phyloP scores from a whole-genome alignment of 2,113 vertebrate genomes.

The Collichthys lucidus region DNA sequence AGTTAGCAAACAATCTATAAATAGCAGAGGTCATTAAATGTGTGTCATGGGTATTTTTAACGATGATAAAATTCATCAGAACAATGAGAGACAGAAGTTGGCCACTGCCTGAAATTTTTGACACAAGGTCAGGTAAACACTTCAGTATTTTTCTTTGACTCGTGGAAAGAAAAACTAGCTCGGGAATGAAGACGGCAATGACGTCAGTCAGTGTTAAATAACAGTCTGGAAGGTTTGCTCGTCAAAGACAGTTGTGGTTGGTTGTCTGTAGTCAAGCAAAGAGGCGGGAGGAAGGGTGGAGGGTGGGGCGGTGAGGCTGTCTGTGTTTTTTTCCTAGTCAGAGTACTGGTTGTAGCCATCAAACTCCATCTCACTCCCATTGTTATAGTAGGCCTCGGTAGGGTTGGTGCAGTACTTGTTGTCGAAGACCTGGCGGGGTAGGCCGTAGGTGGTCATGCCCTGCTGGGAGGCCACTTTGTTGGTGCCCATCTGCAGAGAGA shows the following conservation, averaged over 20 bases:
- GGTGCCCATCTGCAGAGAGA: slow-evolving; percentile 97
- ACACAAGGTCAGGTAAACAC: slow-evolving; percentile 51
- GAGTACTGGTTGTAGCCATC: slow-evolving; percentile 90
- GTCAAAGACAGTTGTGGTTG: slow-evolving; percentile 45
- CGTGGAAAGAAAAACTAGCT: slow-evolving; percentile 48
- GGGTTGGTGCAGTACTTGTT: slow-evolving; percentile 90
- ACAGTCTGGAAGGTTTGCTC: slow-evolving; percentile 60
- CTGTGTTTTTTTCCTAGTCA: slow-evolving; percentile 77
- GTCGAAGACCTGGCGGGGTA: slow-evolving; percentile 94
- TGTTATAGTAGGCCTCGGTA: slow-evolving; percentile 75
- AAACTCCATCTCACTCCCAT: slow-evolving; percentile 82
- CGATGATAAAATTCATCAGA: slow-evolving; percentile 35
- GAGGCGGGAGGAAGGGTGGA: neutral
- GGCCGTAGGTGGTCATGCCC: slow-evolving; percentile 96
- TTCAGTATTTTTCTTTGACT: slow-evolving; percentile 38
- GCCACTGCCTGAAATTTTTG: slow-evolving; percentile 34
- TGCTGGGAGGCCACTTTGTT: slow-evolving; percentile 94
- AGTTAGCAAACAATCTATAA: slow-evolving; percentile 36
- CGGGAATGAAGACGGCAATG: slow-evolving; percentile 34
- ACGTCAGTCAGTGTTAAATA: slow-evolving; percentile 52
- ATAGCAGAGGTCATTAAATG: slow-evolving; percentile 57
- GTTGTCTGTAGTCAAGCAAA: slow-evolving; percentile 56
- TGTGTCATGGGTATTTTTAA: slow-evolving; percentile 26
- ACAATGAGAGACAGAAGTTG: slow-evolving; percentile 32
- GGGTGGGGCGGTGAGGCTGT: slow-evolving; percentile 43